Conservation (phyloP, 2,113 vertebrate species). For the Panthera leo region DNA sequence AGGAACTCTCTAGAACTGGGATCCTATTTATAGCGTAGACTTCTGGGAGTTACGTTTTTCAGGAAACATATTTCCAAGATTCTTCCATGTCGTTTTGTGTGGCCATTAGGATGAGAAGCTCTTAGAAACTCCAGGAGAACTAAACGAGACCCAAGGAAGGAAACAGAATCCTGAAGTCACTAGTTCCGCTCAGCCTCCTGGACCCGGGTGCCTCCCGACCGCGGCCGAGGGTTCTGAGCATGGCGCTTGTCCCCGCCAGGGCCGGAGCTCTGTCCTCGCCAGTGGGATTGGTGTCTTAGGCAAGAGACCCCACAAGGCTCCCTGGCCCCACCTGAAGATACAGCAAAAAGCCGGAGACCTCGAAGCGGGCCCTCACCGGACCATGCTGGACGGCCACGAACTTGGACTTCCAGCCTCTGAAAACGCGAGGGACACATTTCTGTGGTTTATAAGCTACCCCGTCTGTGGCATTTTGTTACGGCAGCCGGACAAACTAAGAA, state of each 20-base stretch:
- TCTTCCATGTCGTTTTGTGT: neutral
- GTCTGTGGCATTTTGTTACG: neutral
- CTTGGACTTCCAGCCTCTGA: neutral
- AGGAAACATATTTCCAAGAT: constrained; percentile 27
- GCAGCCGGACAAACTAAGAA: neutral
- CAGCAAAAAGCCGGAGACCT: neutral
- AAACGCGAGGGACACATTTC: neutral
- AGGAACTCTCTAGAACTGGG: neutral
- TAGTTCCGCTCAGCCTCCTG: neutral
- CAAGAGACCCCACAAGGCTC: neutral
- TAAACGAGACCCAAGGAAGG: neutral
- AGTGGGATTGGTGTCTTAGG: neutral
- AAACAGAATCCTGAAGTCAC: neutral
- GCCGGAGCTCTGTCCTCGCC: neutral
- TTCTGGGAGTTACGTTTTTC: neutral
- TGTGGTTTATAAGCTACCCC: neutral
- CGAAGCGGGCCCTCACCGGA: neutral
- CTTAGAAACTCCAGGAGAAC: neutral
- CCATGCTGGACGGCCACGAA: neutral
- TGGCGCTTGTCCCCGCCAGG: neutral
- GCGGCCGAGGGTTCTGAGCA: neutral
- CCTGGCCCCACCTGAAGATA: neutral
- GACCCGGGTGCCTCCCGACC: neutral
- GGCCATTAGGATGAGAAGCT: constrained; percentile 7
- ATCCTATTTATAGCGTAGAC: neutral